Evolutionary conservation across 2,797 vertebrate species (phyloP).

Genomic region (Strix occidentalis): DNA sequence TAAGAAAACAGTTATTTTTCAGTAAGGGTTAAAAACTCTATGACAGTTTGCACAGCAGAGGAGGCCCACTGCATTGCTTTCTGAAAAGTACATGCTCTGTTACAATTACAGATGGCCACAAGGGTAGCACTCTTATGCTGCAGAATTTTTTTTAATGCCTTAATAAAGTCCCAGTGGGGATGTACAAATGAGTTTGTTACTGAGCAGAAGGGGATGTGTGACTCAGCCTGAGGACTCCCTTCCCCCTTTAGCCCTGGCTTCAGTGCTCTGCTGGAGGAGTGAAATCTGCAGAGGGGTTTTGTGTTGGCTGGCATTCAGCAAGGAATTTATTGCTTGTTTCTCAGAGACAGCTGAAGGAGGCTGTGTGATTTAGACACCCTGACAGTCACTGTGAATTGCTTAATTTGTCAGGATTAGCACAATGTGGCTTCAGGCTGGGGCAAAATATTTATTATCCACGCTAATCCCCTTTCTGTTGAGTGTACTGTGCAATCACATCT

Average conservation of each 20-base stretch:
- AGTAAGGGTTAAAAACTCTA: neutral
- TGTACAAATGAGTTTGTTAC: rapidly evolving
- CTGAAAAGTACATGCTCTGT: neutral
- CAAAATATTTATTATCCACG: neutral
- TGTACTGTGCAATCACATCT: neutral
- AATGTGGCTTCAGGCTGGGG: neutral
- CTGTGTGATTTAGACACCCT: neutral
- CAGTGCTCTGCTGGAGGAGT: neutral
- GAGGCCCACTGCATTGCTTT: neutral
- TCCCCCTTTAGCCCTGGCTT: neutral
- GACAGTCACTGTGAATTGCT: neutral
- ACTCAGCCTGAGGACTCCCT: neutral
- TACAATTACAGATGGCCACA: neutral
- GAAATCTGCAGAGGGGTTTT: neutral
- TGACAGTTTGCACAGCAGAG: neutral
- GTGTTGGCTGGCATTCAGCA: neutral
- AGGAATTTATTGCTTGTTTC: neutral
- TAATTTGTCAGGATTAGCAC: neutral
- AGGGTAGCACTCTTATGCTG: neutral
- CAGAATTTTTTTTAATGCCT: neutral
- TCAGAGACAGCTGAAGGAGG: neutral
- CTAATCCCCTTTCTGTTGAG: neutral
- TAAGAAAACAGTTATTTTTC: neutral
- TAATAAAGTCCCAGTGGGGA: neutral
- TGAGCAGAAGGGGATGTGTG: neutral